These are phyloP conservation scores for Zaprionus kolodkinae DNA, from an alignment of 1,140 invertebrate species.

Conservation along the genomic window DNA sequence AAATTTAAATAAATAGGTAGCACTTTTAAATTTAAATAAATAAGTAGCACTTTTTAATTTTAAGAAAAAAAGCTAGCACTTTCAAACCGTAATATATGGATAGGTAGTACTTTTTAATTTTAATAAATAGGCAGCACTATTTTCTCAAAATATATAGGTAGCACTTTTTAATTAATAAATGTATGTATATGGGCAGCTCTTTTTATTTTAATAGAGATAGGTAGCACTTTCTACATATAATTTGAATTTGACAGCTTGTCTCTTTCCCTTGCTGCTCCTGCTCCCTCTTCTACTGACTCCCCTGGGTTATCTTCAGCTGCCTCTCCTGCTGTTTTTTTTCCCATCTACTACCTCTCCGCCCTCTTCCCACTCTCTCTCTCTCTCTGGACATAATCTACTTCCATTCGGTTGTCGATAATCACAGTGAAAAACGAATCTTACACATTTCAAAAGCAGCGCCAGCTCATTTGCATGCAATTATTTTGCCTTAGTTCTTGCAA, in stretches of 20 bases:
- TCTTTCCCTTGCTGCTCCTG: background rate
- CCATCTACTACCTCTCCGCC: background rate
- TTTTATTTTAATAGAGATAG: background rate
- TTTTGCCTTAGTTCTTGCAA: constrained; percentile 38
- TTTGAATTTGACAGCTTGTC: background rate
- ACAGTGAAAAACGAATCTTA: constrained; percentile 18
- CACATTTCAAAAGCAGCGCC: constrained; percentile 11
- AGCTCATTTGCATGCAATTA: constrained; percentile 79
- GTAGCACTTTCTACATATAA: too few species aligned
- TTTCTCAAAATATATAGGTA: background rate
- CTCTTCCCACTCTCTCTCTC: background rate
- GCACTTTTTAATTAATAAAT: background rate
- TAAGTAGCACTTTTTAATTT: background rate
- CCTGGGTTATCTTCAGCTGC: too few species aligned
- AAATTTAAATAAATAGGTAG: background rate
- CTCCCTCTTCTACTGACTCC: background rate
- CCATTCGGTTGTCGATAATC: background rate
- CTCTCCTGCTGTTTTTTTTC: too few species aligned
- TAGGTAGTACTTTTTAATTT: too few species aligned
- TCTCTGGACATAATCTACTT: background rate
- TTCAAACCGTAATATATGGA: too few species aligned
- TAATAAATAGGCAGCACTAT: too few species aligned
- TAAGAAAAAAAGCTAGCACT: too few species aligned
- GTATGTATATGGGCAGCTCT: background rate
- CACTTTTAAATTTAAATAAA: background rate